Evolutionary conservation across 2,888 invertebrate species (phyloP).

Genomic region (Gymnoscelis rufifasciata): DNA sequence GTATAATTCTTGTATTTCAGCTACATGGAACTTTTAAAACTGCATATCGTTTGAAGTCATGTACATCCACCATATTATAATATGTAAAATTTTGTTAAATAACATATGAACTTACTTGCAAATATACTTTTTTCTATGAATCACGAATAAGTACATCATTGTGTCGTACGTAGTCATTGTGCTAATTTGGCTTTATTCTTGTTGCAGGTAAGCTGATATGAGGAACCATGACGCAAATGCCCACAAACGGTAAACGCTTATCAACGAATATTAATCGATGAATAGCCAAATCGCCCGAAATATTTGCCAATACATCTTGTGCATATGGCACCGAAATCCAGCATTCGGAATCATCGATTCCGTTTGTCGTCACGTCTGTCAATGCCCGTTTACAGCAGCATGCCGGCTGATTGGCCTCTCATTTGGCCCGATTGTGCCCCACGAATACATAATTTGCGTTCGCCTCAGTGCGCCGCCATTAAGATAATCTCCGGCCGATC

Average conservation of each 20-base stretch:
- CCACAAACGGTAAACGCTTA: not conserved
- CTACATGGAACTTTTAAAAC: too few species aligned
- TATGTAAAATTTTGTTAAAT: too few species aligned
- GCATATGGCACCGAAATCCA: constrained; percentile 10
- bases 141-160: too few species aligned
- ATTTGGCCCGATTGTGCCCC: constrained; percentile 70
- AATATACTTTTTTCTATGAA: too few species aligned
- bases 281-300: not conserved
- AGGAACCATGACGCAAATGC: not conserved
- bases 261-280: not conserved
- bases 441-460: constrained; percentile 70
- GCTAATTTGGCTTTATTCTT: not conserved
- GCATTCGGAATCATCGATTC: constrained; percentile 52
- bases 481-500: constrained; percentile 62
- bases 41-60: too few species aligned
- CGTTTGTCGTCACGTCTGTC: constrained; percentile 57
- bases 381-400: constrained; percentile 50
- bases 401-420: constrained; percentile 70
- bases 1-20: too few species aligned
- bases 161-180: too few species aligned
- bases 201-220: constrained; percentile 14
- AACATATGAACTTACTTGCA: too few species aligned
- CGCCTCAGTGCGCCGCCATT: constrained; percentile 53
- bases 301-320: constrained; percentile 7
- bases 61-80: too few species aligned